These are phyloP conservation scores for Gallinago jamesoni DNA, from an alignment of 2,113 vertebrate genomes.

Conservation along the genomic window DNA sequence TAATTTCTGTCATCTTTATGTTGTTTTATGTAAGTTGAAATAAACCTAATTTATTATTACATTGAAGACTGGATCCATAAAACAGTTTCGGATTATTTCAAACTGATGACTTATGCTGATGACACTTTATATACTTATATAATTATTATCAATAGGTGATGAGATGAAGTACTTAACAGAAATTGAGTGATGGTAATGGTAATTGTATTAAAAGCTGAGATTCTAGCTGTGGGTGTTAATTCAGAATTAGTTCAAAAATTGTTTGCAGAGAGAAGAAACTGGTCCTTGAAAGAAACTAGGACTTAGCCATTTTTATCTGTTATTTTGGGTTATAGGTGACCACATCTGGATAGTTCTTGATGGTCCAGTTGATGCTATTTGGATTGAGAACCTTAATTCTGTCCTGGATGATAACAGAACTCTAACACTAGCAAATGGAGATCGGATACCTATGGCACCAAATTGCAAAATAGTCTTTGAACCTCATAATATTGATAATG, in stretches of 20 bases:
- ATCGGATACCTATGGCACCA: slow-evolving; percentile 95
- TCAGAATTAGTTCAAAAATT: neutral
- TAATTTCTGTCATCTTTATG: neutral
- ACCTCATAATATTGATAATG: slow-evolving; percentile 96
- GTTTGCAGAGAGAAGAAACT: neutral
- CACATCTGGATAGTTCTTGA: slow-evolving; percentile 97
- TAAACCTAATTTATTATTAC: neutral
- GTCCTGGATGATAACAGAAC: slow-evolving; percentile 97
- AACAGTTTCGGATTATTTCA: neutral
- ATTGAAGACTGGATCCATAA: neutral
- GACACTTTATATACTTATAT: neutral
- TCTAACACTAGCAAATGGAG: slow-evolving; percentile 92
- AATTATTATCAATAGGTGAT: neutral
- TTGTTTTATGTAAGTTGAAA: neutral
- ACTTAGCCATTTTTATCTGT: neutral
- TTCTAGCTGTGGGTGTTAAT: neutral
- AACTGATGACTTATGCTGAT: neutral
- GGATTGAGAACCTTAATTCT: slow-evolving; percentile 98
- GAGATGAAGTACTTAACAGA: neutral
- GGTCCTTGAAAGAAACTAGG: neutral
- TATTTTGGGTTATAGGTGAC: slow-evolving; percentile 79
- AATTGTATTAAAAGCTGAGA: neutral
- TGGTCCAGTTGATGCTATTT: slow-evolving; percentile 96
- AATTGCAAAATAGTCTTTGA: slow-evolving; percentile 96
- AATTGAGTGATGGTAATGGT: neutral